A percentile compares a stretch with the other conserved stretches of the same genome.
Evolutionary conservation across 37 sponge, comb jelly and placozoan genomes (phyloP).

Genomic region (Cladorhizidae sp.): DNA sequence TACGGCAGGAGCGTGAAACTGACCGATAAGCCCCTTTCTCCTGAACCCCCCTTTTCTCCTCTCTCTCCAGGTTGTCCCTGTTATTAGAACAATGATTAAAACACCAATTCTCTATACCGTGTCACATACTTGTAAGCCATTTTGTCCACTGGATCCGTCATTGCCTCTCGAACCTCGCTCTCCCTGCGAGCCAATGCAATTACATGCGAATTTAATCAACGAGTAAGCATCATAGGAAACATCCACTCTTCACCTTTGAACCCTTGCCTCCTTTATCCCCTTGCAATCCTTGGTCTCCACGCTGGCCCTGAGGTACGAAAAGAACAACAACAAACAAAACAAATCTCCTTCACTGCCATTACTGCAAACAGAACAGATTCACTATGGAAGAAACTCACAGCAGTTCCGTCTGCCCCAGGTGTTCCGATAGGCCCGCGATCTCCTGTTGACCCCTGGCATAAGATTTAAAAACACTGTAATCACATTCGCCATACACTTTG

Average conservation of each 20-base stretch:
- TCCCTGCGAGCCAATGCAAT: conserved; percentile 28
- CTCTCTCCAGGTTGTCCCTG: conserved; percentile 58
- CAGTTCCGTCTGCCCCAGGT: conserved; percentile 57
- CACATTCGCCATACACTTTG: neutral
- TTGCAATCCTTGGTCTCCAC: conserved; percentile 43
- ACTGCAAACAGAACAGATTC: neutral
- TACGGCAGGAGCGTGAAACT: neutral
- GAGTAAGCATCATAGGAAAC: too few relatives aligned
- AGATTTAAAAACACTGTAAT: too few relatives aligned
- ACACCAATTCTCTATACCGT: too few relatives aligned
- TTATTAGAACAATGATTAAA: neutral
- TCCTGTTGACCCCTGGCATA: conserved; percentile 52
- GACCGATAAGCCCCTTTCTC: conserved; percentile 56
- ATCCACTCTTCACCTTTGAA: conserved; percentile 43
- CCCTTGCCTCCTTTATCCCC: conserved; percentile 70
- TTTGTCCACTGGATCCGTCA: conserved; percentile 27
- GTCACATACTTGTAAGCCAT: too few relatives aligned
- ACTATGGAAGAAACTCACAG: conserved; percentile 14
- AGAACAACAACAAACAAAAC: neutral
- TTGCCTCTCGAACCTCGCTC: conserved; percentile 30
- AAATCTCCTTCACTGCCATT: neutral
- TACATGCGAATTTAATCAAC: too few relatives aligned
- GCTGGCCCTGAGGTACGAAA: conserved; percentile 24
- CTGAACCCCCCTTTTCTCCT: conserved; percentile 73
- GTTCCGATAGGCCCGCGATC: conserved; percentile 50